Conservation (phyloP, 2,888 invertebrate species). For the Sinopyrophorus schimmeli region DNA sequence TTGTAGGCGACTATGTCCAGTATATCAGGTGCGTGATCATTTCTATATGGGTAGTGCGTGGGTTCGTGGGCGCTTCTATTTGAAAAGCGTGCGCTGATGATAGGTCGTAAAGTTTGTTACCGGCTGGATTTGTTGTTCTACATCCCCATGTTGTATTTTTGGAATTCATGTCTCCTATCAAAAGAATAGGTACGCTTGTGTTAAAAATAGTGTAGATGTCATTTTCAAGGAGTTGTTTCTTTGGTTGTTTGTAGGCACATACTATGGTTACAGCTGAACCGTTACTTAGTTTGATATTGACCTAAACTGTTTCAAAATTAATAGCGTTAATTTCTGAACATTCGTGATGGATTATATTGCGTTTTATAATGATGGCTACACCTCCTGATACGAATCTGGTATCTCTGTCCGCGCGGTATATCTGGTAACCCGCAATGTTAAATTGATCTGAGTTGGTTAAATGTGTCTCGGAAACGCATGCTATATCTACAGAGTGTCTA, state of each 20-base stretch:
- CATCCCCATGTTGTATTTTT: conserved; percentile 6
- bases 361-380: conserved; percentile 5
- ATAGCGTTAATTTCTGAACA: conserved; percentile 4
- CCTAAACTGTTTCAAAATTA: conserved; percentile 10
- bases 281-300: conserved; percentile 2
- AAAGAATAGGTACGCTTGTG: conserved; percentile 3
- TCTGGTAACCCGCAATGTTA: conserved; percentile 10
- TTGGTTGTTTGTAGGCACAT: conserved; percentile 3
- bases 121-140: conserved; percentile 6
- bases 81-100: conserved; percentile 12
- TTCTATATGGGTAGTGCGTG: conserved; percentile 11
- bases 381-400: conserved; percentile 4
- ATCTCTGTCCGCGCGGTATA: conserved; percentile 5
- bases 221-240: conserved; percentile 9
- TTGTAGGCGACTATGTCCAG: conserved; percentile 11
- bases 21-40: conserved; percentile 6
- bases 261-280: conserved; percentile 4
- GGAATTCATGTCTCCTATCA: conserved; percentile 4
- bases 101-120: conserved; percentile 4
- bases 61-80: conserved; percentile 10
- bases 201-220: conserved; percentile 8
- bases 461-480: conserved; percentile 10
- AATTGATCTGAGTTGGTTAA: conserved; percentile 2
- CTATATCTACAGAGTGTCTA: conserved; percentile 12
- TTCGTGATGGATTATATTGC: conserved; percentile 4